Evolutionary conservation across 2,888 invertebrate species (phyloP).

Genomic region (Vesta saturnalis): DNA sequence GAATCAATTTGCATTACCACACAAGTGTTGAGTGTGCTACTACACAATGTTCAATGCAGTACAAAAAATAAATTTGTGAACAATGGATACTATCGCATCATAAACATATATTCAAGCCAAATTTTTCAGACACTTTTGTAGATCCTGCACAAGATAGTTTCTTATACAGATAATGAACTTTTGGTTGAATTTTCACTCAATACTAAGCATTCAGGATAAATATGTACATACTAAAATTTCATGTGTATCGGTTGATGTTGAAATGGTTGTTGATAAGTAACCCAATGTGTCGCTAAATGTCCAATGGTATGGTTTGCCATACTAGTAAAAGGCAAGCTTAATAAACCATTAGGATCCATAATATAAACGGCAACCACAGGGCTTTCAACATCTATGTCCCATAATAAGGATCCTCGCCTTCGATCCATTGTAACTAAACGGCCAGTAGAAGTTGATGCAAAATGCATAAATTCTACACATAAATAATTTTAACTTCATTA

Average conservation of each 20-base stretch:
- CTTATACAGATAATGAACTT: too few species aligned
- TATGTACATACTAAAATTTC: slow-evolving; percentile 64
- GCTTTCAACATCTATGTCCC: slow-evolving; percentile 88
- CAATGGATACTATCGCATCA: too few species aligned
- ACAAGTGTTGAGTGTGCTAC: too few species aligned
- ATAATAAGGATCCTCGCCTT: slow-evolving; percentile 81
- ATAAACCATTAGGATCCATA: slow-evolving; percentile 78
- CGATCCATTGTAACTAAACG: slow-evolving; percentile 86
- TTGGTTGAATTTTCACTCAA: too few species aligned
- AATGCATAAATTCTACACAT: slow-evolving; percentile 85
- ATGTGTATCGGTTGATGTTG: slow-evolving; percentile 61
- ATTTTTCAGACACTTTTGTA: too few species aligned
- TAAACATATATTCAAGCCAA: too few species aligned
- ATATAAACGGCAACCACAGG: slow-evolving; percentile 92
- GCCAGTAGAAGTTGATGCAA: slow-evolving; percentile 90
- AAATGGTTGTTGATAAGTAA: slow-evolving; percentile 57
- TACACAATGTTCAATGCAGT: too few species aligned
- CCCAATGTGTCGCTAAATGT: slow-evolving; percentile 62
- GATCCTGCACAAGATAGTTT: too few species aligned
- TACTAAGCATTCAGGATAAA: slow-evolving; percentile 2
- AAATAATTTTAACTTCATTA: too few species aligned
- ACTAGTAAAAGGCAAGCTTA: slow-evolving; percentile 88
- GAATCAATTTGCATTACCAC: too few species aligned
- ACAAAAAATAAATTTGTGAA: too few species aligned
- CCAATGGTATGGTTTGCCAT: slow-evolving; percentile 87